phyloP scores from a whole-genome alignment of 2,797 vertebrate species.

The Ceryle rudis region DNA sequence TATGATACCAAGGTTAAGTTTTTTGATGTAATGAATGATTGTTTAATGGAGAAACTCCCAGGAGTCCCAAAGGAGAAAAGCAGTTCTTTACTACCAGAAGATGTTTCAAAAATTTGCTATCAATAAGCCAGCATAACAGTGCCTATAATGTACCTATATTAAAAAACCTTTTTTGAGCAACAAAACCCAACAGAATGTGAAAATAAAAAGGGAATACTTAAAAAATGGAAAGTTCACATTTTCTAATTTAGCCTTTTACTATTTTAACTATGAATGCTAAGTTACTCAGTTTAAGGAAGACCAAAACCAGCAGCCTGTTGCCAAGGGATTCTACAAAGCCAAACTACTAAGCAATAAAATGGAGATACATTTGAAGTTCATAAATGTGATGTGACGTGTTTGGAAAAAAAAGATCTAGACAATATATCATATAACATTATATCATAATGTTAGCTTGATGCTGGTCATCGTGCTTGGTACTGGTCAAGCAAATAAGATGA shows the following conservation, averaged over 20 bases:
- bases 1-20: constrained; percentile 47
- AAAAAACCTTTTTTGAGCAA: not conserved
- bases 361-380: not conserved
- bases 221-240: not conserved
- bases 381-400: not conserved
- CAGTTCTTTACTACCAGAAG: not conserved
- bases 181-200: not conserved
- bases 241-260: not conserved
- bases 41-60: not conserved
- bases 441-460: not conserved
- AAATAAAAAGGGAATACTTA: not conserved
- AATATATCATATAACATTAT: not conserved
- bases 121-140: not conserved
- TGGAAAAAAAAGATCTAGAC: not conserved
- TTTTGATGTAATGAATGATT: constrained; percentile 29
- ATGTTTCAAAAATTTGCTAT: not conserved
- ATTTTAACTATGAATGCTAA: not conserved
- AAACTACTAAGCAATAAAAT: not conserved
- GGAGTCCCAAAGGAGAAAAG: not conserved
- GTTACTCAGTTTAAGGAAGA: not conserved
- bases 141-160: not conserved
- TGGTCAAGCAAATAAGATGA: not conserved
- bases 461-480: not conserved
- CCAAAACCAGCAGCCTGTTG: not conserved
- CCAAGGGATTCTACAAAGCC: not conserved